Conservation (phyloP, 2,797 vertebrate species). For the Sciurus vulgaris region DNA sequence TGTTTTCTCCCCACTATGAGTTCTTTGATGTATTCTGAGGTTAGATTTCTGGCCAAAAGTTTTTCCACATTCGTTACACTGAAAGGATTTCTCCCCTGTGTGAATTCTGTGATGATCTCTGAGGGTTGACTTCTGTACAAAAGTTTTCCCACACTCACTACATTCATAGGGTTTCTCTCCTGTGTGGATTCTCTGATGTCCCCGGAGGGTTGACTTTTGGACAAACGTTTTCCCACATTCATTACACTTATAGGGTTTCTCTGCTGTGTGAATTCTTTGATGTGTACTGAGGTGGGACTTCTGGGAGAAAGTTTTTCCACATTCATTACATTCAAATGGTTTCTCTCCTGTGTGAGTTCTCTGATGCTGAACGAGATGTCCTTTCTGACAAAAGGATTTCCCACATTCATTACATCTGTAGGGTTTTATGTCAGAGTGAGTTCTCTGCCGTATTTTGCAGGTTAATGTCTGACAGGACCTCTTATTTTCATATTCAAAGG, state of each 20-base stretch:
- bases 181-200: conserved; percentile 82
- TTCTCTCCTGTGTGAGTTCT: conserved; percentile 76
- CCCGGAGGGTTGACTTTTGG: conserved; percentile 76
- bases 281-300: conserved; percentile 73
- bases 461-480: conserved; percentile 53
- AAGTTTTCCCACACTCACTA: conserved; percentile 80
- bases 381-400: conserved; percentile 75
- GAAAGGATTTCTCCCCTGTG: conserved; percentile 80
- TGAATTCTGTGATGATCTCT: conserved; percentile 83
- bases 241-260: conserved; percentile 70
- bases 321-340: conserved; percentile 70
- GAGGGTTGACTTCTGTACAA: conserved; percentile 82
- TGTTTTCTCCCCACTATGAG: conserved; percentile 70
- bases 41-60: conserved; percentile 77
- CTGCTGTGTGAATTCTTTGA: conserved; percentile 69
- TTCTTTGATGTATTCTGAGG: conserved; percentile 76
- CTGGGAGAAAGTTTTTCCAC: conserved; percentile 73
- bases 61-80: conserved; percentile 73
- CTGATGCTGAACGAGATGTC: conserved; percentile 69
- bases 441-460: conserved; percentile 45
- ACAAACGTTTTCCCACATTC: conserved; percentile 74
- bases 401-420: conserved; percentile 66
- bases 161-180: conserved; percentile 83
- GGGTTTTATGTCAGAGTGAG: conserved; percentile 70
- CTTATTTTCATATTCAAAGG: conserved; percentile 67